A percentile compares a stretch with the other conserved stretches of the same genome.
Evolutionary conservation across 2,797 vertebrate genomes (phyloP).

Genomic region (Sebastes itinus): DNA sequence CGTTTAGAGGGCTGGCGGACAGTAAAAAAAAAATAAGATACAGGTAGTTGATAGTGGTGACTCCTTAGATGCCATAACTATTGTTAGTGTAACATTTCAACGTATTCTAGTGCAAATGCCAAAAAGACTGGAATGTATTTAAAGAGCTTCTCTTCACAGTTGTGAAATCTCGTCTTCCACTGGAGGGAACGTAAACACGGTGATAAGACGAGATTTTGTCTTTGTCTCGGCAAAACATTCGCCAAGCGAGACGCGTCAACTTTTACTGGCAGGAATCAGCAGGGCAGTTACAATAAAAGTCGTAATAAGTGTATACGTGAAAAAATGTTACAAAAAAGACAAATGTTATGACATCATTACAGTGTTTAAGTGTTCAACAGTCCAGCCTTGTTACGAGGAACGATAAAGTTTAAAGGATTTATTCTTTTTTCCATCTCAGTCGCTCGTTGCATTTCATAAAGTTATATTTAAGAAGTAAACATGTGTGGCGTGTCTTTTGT

Average conservation of each 20-base stretch:
- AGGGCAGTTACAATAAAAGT: conserved; percentile 28
- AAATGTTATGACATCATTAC: conserved; percentile 16
- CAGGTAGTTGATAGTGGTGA: neutral
- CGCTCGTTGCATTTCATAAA: conserved; percentile 42
- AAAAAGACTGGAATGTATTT: conserved; percentile 71
- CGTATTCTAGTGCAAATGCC: conserved; percentile 67
- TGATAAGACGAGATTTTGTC: neutral
- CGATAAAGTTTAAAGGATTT: conserved; percentile 58
- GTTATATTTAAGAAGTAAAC: conserved; percentile 58
- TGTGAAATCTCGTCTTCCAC: conserved; percentile 9
- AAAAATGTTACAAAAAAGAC: conserved; percentile 22
- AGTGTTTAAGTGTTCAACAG: conserved; percentile 1
- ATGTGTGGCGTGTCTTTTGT: conserved; percentile 25
- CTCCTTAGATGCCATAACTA: conserved; percentile 30
- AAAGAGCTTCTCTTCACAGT: conserved; percentile 25
- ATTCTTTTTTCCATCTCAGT: neutral
- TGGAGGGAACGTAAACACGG: neutral
- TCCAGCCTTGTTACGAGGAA: conserved; percentile 14
- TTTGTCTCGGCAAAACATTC: neutral
- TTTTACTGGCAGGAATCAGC: conserved; percentile 61
- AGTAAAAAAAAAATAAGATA: neutral
- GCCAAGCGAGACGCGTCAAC: neutral
- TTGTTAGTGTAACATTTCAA: conserved; percentile 38
- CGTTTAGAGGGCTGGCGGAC: neutral
- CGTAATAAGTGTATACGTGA: neutral